Base-by-base conservation (phyloP, 2,113 vertebrate genomes). In the Pedionomus torquatus region DNA sequence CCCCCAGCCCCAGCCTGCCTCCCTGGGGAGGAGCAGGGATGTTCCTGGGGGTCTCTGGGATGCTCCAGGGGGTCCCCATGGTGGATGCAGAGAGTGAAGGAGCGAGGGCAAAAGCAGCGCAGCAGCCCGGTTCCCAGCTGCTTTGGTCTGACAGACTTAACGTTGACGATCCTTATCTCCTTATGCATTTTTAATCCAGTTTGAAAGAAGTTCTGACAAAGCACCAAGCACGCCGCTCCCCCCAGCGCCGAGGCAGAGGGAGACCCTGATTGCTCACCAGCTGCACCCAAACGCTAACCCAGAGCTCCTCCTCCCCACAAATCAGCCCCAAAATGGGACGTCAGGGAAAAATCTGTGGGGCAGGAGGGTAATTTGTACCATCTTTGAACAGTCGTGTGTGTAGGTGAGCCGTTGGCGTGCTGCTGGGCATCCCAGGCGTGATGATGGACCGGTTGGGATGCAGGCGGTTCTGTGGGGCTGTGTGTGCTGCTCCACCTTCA, bases 171-270 rank as follows among this genome's bases (percentile, higher is more conserved):
- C 71, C 49, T 89, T 61, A 75, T 60, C 82, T 65, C n/a, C 44
- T 89, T 14, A 12, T 70, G 60, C 81, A 63, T 82, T 81, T 77
- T 79, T 87, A 94, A 92, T 75, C 66, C 85, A 14, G 35, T 64
- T 89, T 44, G 70, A 70, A 87, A 87, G 61, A 79, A 18, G 55
- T 39, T 79, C 76, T 46, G 83, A 44, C 23, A 51, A 51, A 66
- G 33, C 7, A 0, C 49, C 15, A 1, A 1, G 0, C 63, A 13
- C 16, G 65, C 65, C 6, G 12, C 41, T 41, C 41, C 44, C 51
- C 33, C 39, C 63, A 5, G 0, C 1, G 0, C 61, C 1, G 6
- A 25, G 48, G 2, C 0, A 1, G 52, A 71, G 10, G 35, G 48
- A 39, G 35, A 49, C 18, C 52, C 52, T 41, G 43, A 33, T 21